phyloP scores from a whole-genome alignment of 2,888 invertebrate genomes.

The Philereme vetulata region DNA sequence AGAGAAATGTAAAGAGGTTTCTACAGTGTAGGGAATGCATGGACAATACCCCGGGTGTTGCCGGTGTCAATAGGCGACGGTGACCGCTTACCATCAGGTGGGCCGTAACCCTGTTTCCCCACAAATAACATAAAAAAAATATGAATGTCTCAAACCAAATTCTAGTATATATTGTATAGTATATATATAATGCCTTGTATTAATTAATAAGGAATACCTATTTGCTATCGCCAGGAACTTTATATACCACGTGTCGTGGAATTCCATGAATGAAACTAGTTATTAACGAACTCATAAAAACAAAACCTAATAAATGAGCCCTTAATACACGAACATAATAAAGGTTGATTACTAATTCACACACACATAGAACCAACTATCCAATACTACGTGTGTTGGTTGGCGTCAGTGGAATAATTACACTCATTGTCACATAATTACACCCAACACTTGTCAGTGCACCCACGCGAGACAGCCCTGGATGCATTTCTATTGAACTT shows the following conservation, averaged over 20 bases:
- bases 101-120: no score
- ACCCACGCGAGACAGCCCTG: slow-evolving; percentile 60
- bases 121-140: no score
- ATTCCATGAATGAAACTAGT: slow-evolving; percentile 29
- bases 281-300: slow-evolving; percentile 35
- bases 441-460: slow-evolving; percentile 73
- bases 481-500: slow-evolving; percentile 45
- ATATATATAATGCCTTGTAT: no score
- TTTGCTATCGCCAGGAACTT: no score
- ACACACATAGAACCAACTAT: slow-evolving; percentile 46
- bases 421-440: slow-evolving; percentile 80
- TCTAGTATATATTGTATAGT: no score
- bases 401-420: slow-evolving; percentile 65
- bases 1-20: no score
- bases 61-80: no score
- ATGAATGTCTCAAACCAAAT: no score
- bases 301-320: slow-evolving; percentile 49
- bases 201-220: no score
- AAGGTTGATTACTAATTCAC: slow-evolving; percentile 69
- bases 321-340: slow-evolving; percentile 53
- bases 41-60: no score
- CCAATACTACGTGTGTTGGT: background rate
- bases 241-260: slow-evolving; percentile 6
- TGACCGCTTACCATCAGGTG: no score
- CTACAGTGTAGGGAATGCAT: no score